Evolutionary conservation across 2,888 invertebrate species (phyloP), one percentile per base, ranked within the genome.

Genomic region (Cephus pulcher): DNA sequence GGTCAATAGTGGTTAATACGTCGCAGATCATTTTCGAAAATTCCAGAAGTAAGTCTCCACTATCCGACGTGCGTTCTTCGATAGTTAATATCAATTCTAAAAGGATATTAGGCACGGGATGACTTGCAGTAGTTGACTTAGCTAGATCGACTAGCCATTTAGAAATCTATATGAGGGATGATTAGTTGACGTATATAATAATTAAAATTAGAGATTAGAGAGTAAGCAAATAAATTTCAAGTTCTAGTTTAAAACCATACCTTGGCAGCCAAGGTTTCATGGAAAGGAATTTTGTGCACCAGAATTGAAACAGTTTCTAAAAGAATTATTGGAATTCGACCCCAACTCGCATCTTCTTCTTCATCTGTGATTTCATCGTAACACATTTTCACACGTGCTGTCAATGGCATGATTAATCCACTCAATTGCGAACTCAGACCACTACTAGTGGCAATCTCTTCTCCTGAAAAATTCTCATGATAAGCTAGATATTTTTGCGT

Each of bases 1-100:
- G 91, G 82, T 91, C 91, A 70, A 93, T 89, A 32, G 90, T 89
- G 34, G 93, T 93, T 76, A 92, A 88, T 81, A 91, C 85, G 75
- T 89, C 86, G 37, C 92, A 92, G 69, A 94, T 82, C 80, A 92
- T 92, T 30, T 89, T 78, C 35, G 93, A 92, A 75, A 93, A 84
- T 76, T 92, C 91, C 81, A 92, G 92, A 75, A 93, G 81, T 15
- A 83, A 84, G 35, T 86, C 84, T 3, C 88, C 88, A 56, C 87
- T 85, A 12, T 87, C 86, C 73, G 80, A 79, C 15, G 83, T 83
- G 75, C 82, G 82, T 71, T 89, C 89, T 81, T 91, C 91, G 30
- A 91, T 81, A 12, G 85, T 84, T 4, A 90, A 76, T 23, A 90
- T 77, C 70, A 90, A 80, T 78, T 89, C 85, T 1, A 89, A 74